Evolutionary conservation across 2,888 invertebrate genomes (phyloP).

Genomic region (Brenthis hecate): DNA sequence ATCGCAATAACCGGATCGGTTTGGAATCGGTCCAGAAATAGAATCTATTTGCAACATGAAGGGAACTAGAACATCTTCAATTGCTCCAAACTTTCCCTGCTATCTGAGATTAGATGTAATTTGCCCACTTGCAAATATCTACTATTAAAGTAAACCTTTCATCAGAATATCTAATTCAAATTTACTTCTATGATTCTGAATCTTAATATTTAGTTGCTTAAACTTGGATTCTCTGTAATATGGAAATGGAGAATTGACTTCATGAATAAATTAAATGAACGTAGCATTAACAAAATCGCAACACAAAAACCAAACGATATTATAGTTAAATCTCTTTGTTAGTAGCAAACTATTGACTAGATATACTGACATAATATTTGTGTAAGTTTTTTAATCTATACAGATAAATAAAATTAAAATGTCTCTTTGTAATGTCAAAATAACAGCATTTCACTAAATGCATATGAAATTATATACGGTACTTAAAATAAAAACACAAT

Average conservation of each 20-base stretch:
- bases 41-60: constrained; percentile 60
- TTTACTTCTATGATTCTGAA: constrained; percentile 5
- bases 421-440: no score
- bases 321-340: no score
- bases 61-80: constrained; percentile 42
- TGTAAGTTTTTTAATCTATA: no score
- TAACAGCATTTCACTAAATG: no score
- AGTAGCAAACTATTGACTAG: no score
- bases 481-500: no score
- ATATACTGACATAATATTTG: no score
- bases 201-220: constrained; percentile 6
- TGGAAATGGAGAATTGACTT: neutral
- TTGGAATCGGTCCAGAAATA: constrained; percentile 60
- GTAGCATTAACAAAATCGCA: neutral
- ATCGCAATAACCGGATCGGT: constrained; percentile 54
- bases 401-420: no score
- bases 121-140: constrained; percentile 13
- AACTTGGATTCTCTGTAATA: constrained; percentile 6
- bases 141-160: constrained; percentile 13
- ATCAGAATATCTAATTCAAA: constrained; percentile 16
- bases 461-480: no score
- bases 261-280: neutral
- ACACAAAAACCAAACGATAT: no score
- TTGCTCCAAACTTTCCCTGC: constrained; percentile 33
- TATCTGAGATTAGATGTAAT: constrained; percentile 19